phyloP scores from a whole-genome alignment of 2,888 invertebrate species.

The Tenodera sinensis region DNA sequence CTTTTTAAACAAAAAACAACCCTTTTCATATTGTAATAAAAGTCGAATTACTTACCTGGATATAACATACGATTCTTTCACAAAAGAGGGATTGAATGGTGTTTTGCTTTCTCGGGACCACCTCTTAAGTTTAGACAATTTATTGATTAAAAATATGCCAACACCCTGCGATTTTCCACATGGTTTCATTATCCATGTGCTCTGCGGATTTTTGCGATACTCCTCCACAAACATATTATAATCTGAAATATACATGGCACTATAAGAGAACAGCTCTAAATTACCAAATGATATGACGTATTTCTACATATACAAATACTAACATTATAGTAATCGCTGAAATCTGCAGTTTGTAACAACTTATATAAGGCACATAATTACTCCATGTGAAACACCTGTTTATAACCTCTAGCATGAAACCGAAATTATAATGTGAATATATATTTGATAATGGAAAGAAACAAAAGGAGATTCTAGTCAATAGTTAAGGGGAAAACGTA shows the following conservation, averaged over 20 bases:
- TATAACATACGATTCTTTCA: slow-evolving; percentile 91
- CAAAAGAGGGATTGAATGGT: slow-evolving; percentile 77
- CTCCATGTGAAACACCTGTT: no score
- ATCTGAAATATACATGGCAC: slow-evolving; percentile 49
- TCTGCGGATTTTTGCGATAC: slow-evolving; percentile 88
- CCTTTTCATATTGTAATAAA: not conserved
- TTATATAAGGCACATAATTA: no score
- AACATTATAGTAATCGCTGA: not conserved
- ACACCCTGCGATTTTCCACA: slow-evolving; percentile 91
- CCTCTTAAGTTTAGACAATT: slow-evolving; percentile 86
- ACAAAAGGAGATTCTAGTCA: no score
- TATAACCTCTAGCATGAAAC: no score
- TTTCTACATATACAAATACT: not conserved
- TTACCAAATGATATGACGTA: not conserved
- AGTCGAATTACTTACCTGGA: slow-evolving; percentile 58
- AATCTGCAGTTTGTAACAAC: no score
- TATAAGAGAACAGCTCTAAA: not conserved
- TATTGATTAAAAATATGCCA: slow-evolving; percentile 95
- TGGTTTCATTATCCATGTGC: slow-evolving; percentile 98
- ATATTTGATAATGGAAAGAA: no score
- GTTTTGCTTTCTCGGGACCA: slow-evolving; percentile 86
- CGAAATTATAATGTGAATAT: no score
- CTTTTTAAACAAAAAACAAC: not conserved
- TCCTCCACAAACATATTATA: slow-evolving; percentile 97
- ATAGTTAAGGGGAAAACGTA: no score